Percentiles rank a stretch among this genome's conserved stretches.
Evolutionary conservation across 2,888 invertebrate genomes (phyloP).

Genomic region (Mythimna loreyi): DNA sequence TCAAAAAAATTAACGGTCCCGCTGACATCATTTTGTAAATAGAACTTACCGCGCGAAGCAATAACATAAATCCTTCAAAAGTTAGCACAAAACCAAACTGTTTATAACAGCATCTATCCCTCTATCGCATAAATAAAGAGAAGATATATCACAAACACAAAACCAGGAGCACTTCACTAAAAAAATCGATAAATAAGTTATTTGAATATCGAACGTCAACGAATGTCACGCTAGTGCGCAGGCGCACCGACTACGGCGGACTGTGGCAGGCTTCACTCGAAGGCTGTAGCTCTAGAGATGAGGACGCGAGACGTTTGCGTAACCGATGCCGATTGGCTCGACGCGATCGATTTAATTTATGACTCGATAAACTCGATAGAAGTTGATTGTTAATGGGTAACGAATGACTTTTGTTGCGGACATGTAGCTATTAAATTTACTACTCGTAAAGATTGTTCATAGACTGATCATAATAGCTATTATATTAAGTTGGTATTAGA

Average conservation of each 20-base stretch:
- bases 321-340: constrained; percentile 67
- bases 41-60: constrained; percentile 70
- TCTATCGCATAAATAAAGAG: constrained; percentile 86
- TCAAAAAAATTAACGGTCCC: constrained; percentile 57
- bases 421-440: constrained; percentile 27
- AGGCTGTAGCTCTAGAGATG: constrained; percentile 76
- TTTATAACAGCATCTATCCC: constrained; percentile 77
- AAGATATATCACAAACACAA: constrained; percentile 75
- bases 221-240: constrained; percentile 80
- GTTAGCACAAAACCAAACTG: constrained; percentile 74
- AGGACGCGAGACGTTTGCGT: constrained; percentile 70
- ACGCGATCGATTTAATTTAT: constrained; percentile 60
- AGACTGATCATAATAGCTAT: not conserved
- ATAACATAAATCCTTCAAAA: constrained; percentile 70
- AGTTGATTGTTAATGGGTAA: constrained; percentile 37
- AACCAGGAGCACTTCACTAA: constrained; percentile 74
- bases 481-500: too few species aligned
- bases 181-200: constrained; percentile 47
- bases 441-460: constrained; percentile 7
- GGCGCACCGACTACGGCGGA: constrained; percentile 79
- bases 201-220: constrained; percentile 55
- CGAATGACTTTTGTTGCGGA: constrained; percentile 40
- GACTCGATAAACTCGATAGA: constrained; percentile 56
- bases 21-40: constrained; percentile 57
- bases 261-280: constrained; percentile 79